phyloP scores from a whole-genome alignment of 2,888 invertebrate genomes.

The Balanococcus diminutus region DNA sequence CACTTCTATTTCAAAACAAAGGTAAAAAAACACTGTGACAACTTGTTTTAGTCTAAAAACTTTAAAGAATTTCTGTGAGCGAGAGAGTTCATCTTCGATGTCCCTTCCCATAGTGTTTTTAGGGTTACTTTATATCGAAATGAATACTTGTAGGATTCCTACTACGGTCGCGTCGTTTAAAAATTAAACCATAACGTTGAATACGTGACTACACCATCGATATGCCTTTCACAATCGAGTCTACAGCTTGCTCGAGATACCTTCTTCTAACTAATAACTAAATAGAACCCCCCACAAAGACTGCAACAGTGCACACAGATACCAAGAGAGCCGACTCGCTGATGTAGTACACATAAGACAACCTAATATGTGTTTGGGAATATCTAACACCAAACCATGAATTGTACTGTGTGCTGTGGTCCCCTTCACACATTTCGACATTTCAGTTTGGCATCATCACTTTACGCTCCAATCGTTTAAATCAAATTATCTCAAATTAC shows the following conservation, averaged over 20 bases:
- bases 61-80: too few species aligned
- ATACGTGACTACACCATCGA: background rate
- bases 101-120: background rate
- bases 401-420: too few species aligned
- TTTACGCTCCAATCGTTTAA: background rate
- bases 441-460: background rate
- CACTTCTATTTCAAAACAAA: background rate
- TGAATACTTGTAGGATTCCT: too few species aligned
- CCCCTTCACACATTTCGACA: background rate
- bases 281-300: background rate
- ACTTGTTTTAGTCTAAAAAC: too few species aligned
- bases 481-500: background rate
- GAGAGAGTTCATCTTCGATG: background rate
- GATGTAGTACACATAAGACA: background rate
- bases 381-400: background rate
- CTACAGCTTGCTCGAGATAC: background rate
- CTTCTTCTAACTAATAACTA: background rate
- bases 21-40: too few species aligned
- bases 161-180: too few species aligned
- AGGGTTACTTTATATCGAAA: background rate
- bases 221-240: background rate
- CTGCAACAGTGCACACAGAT: background rate
- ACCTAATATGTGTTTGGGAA: background rate
- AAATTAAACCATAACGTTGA: conserved; percentile 21
- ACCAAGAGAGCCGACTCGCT: background rate